These are phyloP conservation scores for Delphinapterus leucas DNA, from an alignment of 2,113 vertebrate genomes.

Conservation along the genomic window DNA sequence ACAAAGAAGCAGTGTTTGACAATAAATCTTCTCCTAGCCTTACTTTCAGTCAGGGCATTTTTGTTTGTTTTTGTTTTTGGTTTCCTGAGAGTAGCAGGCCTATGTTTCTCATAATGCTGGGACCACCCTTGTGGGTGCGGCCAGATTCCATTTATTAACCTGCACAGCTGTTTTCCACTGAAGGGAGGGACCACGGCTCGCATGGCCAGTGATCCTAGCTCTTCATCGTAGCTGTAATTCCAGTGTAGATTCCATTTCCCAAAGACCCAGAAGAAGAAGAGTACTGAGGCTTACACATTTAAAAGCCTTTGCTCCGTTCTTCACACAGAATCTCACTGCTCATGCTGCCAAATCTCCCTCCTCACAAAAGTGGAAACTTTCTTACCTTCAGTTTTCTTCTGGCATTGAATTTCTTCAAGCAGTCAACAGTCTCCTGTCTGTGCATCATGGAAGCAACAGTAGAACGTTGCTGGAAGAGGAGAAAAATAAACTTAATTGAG, in stretches of 20 bases:
- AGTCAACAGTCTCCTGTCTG: slow-evolving; percentile 98
- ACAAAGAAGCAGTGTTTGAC: background rate
- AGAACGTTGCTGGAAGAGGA: slow-evolving; percentile 91
- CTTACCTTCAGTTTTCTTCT: slow-evolving; percentile 96
- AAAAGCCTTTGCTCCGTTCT: background rate
- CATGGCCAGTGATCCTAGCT: background rate
- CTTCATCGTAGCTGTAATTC: background rate
- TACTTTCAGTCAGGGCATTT: rapidly evolving
- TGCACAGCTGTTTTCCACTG: background rate
- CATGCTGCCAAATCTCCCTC: background rate
- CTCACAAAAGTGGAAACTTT: background rate
- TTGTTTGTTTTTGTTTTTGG: background rate
- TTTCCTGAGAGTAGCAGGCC: background rate
- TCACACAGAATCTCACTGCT: rapidly evolving
- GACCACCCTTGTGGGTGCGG: too few species aligned
- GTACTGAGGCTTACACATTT: background rate
- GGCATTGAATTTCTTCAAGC: slow-evolving; percentile 98
- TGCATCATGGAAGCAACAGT: slow-evolving; percentile 99
- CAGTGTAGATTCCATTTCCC: background rate
- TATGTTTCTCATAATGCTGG: background rate
- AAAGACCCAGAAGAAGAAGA: background rate
- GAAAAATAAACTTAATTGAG: background rate
- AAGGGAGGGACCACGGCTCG: background rate
- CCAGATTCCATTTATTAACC: background rate
- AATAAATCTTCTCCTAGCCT: background rate